Percentiles rank a stretch among this genome's conserved stretches.
Conservation (phyloP, 2,797 vertebrate genomes). For the Diplodus sargus region DNA sequence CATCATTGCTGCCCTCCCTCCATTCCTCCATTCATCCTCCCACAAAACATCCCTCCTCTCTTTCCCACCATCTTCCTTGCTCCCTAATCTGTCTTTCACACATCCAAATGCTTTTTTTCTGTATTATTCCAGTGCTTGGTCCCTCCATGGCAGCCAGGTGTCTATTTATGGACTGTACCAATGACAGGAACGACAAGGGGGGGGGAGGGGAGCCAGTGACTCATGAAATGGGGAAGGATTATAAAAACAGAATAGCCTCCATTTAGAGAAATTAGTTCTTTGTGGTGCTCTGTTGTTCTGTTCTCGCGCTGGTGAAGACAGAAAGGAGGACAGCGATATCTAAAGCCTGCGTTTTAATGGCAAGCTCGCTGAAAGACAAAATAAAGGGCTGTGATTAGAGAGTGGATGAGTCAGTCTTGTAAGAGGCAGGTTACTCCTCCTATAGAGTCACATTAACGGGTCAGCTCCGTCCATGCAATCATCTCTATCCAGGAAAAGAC, state of each 20-base stretch:
- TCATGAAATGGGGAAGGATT: slow-evolving; percentile 77
- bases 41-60: slow-evolving; percentile 7
- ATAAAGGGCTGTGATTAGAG: slow-evolving; percentile 60
- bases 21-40: slow-evolving; percentile 4
- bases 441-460: slow-evolving; percentile 42
- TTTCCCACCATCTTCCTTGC: background rate
- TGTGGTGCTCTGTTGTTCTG: slow-evolving; percentile 48
- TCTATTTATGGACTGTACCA: slow-evolving; percentile 79
- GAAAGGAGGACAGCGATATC: slow-evolving; percentile 30
- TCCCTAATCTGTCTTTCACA: slow-evolving; percentile 48
- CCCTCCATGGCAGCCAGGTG: slow-evolving; percentile 64
- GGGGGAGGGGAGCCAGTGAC: slow-evolving; percentile 63
- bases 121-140: slow-evolving; percentile 42
- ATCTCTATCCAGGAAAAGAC: slow-evolving; percentile 31
- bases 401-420: slow-evolving; percentile 64
- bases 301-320: slow-evolving; percentile 30
- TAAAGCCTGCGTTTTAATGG: slow-evolving; percentile 49
- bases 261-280: slow-evolving; percentile 77
- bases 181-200: slow-evolving; percentile 62
- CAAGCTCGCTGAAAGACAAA: slow-evolving; percentile 28
- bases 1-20: background rate
- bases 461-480: slow-evolving; percentile 36
- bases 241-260: slow-evolving; percentile 68
- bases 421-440: slow-evolving; percentile 54
- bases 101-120: slow-evolving; percentile 43